Evolutionary conservation across 1,140 invertebrate genomes (phyloP), one percentile per base, ranked within the genome.

Genomic region (Bombus pascuorum): DNA sequence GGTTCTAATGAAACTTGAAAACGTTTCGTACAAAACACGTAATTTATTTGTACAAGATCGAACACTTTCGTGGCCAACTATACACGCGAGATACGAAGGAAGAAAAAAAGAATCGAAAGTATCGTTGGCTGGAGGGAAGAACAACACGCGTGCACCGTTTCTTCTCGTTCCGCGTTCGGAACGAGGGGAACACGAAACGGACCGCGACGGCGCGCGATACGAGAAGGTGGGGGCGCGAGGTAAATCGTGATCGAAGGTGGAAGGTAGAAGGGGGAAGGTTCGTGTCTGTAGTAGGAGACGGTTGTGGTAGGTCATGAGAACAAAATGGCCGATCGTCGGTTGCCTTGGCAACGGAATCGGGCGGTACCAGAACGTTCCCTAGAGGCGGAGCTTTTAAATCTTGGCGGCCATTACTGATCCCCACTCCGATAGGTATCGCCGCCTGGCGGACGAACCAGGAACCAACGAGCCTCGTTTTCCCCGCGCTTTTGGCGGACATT

Each of bases 261-360:
- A 10, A 8, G 44, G 73, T 37, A 37, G 78, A 4, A 22, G 78
- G 62, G 71, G 32, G 37, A 65, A 47, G 66, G 44, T 68, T 66
- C 28, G 47, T 6, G 37, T 53, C 1, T 1, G n/a, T 18, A 18
- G 83, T 80, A 83, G 88, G 79, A 76, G 86, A 89, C 75, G 80
- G 77, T 94, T 93, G 92, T 91, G 93, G 93, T 90, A 94, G 93
- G 93, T 94, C 93, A 86, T 47, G 85, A 76, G 44, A 71, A 37
- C 90, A 94, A 94, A 88, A 95, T 95, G 94, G 94, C 93, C 88
- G 93, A 85, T 81, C 18, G 25, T 12, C 10, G 44, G 94, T 95
- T 91, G 83, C 91, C 91, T 91, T 91, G 92, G 91, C 79, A 86
- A 95, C 94, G 34, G 78, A 73, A 81, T 62, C 74, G 83, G 94